phyloP scores from a whole-genome alignment of 2,113 vertebrate species.

The Centropus bengalensis region DNA sequence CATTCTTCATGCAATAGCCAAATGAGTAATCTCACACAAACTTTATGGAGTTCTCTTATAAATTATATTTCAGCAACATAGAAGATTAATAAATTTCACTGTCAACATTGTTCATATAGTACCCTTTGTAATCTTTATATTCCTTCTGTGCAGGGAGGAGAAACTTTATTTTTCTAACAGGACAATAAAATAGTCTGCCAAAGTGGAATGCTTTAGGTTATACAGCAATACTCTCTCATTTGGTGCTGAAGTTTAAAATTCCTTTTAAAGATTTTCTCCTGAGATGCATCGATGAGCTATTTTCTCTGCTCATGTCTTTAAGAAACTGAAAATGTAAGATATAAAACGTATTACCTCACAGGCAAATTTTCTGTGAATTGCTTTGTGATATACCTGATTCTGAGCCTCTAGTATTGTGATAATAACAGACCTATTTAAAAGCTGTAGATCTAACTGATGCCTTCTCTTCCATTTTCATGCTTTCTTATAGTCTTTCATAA shows the following conservation, averaged over 20 bases:
- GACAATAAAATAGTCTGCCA: background rate
- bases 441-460: background rate
- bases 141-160: background rate
- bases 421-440: background rate
- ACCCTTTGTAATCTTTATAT: background rate
- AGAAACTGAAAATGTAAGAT: background rate
- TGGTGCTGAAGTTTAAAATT: constrained; percentile 4
- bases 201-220: constrained; percentile 2
- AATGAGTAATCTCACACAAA: background rate
- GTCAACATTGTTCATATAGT: background rate
- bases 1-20: background rate
- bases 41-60: background rate
- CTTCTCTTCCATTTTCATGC: constrained; percentile 10
- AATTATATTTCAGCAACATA: background rate
- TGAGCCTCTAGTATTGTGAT: background rate
- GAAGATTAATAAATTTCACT: background rate
- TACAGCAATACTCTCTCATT: background rate
- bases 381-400: background rate
- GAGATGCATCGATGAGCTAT: background rate
- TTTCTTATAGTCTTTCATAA: constrained; percentile 26
- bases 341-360: background rate
- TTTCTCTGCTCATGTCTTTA: background rate
- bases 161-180: background rate
- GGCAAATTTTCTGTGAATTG: background rate
- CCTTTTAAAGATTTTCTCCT: constrained; percentile 2